Evolutionary conservation across 1,140 invertebrate species (phyloP), one percentile per base, ranked within the genome.

Genomic region (Papilio dardanus): DNA sequence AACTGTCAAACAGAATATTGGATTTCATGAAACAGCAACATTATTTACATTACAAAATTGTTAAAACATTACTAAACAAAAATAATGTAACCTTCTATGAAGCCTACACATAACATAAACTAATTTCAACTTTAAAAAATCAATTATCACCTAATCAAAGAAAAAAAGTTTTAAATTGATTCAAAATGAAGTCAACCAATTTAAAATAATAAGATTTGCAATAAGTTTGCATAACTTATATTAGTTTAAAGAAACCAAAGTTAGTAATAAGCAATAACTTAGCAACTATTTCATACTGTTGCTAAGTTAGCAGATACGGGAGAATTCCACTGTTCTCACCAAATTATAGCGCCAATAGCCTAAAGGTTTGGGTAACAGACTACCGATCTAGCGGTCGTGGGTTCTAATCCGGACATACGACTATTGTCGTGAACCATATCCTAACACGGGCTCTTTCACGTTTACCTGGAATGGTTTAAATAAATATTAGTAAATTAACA

Each of bases 141-240:
- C 50, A 66, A 33, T 66, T 16, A 33, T 30, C 24, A n/a, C 16
- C 12, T 66, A 66, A n/a, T 66, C 24, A 19, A 30, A 66, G 21
- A 8, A 66, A 66, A n/a, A 66, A 66, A 33, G 28, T 66, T 66
- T 66, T 66, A 66, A 66, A 66, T 66, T 66, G 31, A 68, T 68
- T 68, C n/a, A 68, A 37, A 40, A 68, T 37, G 16, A 68, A 37
- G 10, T 35, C 30, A 68, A 68, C 10, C 66, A 21, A 69, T 69
- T 69, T 69, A 21, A 69, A 12, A 69, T 69, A 68, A 40, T 37
- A 40, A 40, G 3, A 10, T 35, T 35, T 68, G 33, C 66, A 69
- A 69, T 69, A 69, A 37, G 19, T 69, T 62, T 69, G 35, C 35
- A 40, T 24, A 35, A 69, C 10, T 8, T 24, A 40, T 69, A 19